Percentiles rank a stretch among this genome's conserved stretches.
Conservation (phyloP, 2,113 vertebrate genomes). For the Hucho hucho region DNA sequence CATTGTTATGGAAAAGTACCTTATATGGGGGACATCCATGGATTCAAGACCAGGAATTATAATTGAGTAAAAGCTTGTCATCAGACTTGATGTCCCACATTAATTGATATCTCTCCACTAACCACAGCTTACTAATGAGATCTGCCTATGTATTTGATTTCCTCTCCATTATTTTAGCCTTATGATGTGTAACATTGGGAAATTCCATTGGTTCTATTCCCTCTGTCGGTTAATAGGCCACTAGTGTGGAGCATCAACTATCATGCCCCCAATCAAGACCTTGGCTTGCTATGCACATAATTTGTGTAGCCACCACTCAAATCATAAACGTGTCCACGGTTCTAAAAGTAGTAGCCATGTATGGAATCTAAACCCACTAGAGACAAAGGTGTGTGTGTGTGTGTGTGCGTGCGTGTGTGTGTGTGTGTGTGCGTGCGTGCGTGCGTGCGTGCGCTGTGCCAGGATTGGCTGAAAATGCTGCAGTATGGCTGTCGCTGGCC, state of each 20-base stretch:
- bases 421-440: too few relatives aligned
- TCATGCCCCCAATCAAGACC: not conserved
- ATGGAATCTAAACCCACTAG: not conserved
- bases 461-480: not conserved
- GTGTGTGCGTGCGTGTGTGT: too few relatives aligned
- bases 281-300: not conserved
- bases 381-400: not conserved
- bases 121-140: constrained; percentile 34
- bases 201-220: constrained; percentile 1
- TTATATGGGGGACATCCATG: constrained; percentile 27
- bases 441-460: not conserved
- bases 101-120: constrained; percentile 35
- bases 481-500: not conserved
- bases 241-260: not conserved
- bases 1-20: constrained; percentile 37
- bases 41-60: too few relatives aligned
- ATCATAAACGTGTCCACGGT: not conserved
- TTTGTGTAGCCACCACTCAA: not conserved
- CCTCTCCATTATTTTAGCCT: constrained; percentile 15
- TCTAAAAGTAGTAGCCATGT: not conserved
- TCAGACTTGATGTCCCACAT: constrained; percentile 39
- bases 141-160: constrained; percentile 15
- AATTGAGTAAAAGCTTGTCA: constrained; percentile 38
- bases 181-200: not conserved
- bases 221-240: not conserved